Conservation (phyloP, 2,113 vertebrate species). For the Callithrix jacchus region DNA sequence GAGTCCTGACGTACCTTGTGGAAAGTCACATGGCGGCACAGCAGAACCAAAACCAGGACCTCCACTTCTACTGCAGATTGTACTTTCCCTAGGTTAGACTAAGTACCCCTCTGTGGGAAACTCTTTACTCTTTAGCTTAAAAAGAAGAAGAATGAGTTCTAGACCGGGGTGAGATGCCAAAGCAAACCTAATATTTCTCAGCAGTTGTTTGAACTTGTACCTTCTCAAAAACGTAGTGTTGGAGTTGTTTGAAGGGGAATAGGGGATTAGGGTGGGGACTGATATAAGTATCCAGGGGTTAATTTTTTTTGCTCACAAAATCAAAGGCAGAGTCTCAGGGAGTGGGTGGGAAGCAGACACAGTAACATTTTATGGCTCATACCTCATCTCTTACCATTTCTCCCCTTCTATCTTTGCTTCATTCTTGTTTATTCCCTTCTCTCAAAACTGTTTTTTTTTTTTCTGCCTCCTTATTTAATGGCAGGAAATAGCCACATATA, state of each 20-base stretch:
- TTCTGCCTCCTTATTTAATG: neutral
- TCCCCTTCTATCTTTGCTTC: neutral
- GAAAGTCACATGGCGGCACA: neutral
- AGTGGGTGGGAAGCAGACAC: neutral
- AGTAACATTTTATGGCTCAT: neutral
- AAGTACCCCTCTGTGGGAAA: neutral
- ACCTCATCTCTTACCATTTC: neutral
- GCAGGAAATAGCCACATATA: neutral
- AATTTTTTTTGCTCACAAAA: neutral
- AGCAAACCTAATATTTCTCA: rapidly evolving
- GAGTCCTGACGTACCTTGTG: neutral
- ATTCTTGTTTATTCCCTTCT: neutral
- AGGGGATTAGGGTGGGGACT: neutral
- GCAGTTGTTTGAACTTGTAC: neutral
- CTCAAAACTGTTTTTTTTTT: neutral
- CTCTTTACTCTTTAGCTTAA: neutral
- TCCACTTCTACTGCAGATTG: neutral
- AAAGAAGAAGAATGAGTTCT: neutral
- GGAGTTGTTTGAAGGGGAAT: neutral
- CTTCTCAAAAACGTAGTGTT: neutral
- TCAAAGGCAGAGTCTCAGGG: neutral
- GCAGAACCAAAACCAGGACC: neutral
- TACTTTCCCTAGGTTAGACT: neutral
- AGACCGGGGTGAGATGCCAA: neutral
- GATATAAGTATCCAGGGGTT: neutral